Evolutionary conservation across 2,113 vertebrate species (phyloP), one percentile per base, ranked within the genome.

Genomic region (Neolamprologus hecqui): DNA sequence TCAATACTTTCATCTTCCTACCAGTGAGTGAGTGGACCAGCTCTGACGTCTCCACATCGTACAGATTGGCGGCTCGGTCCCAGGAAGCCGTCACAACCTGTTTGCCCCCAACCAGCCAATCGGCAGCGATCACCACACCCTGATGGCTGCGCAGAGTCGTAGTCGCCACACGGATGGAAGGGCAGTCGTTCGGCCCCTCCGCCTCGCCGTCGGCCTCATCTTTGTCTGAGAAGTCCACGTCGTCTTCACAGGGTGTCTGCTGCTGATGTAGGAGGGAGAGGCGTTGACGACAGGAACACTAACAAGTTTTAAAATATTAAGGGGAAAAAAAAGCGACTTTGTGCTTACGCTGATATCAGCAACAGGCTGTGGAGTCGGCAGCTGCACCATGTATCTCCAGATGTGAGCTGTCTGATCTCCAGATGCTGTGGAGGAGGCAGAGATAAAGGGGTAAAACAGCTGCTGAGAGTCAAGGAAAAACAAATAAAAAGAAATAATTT

Each of bases 321-420:
- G 2, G 23, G 60, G 0, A 0, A 3, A 31, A 75, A 5, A 40
- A n/a, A n/a, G 6, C 28, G 7, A 6, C 63, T 2, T n/a, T 55
- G 7, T 3, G 91, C 98, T 99, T 96, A 99, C 98, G 14, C 96
- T 98, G 93, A 97, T 95, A 89, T 99, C 98, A 21, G 97, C 94
- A 6, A 96, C 95, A 10, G 98, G 98, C 92, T 98, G 98, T 21
- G 98, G 97, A 14, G 97, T 93, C 2, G 98, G 98, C 89, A 99
- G 96, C 94, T 99, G 98, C 57, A 99, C 97, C 88, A 97, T 96
- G 54, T 98, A 99, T 51, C 98, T 97, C 98, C 98, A 99, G 95
- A 99, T 98, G 94, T 99, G 98, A 94, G 98, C 97, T 2, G 98
- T 99, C 96, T 99, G 98, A 93, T 99, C 98, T 92, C 98, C 98